Evolutionary conservation across 2,797 vertebrate genomes (phyloP).

Genomic region (Oryzias sinensis): DNA sequence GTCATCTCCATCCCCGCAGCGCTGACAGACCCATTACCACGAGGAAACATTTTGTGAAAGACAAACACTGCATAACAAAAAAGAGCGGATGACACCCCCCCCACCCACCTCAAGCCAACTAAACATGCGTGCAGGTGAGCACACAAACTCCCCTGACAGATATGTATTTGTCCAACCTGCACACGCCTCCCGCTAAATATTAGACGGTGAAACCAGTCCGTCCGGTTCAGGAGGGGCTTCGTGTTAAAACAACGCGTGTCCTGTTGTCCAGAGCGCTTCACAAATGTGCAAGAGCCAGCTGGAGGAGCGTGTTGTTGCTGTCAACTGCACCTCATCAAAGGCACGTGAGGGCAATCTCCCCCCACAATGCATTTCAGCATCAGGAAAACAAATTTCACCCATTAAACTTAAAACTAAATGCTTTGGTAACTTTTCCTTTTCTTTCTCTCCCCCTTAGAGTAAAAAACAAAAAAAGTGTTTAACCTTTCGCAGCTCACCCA

Average conservation of each 20-base stretch:
- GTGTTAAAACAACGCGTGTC: slow-evolving; percentile 13
- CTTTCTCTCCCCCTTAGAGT: too few relatives aligned
- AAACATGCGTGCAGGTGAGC: slow-evolving; percentile 62
- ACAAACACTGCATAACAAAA: slow-evolving; percentile 57
- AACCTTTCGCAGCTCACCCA: slow-evolving; percentile 44
- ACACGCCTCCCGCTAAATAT: slow-evolving; percentile 36
- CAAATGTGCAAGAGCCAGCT: slow-evolving; percentile 36
- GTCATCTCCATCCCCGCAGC: slow-evolving; percentile 42
- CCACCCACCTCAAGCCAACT: too few relatives aligned
- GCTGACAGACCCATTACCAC: too few relatives aligned
- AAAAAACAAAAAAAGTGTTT: slow-evolving; percentile 48
- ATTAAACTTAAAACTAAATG: too few relatives aligned
- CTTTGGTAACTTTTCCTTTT: too few relatives aligned
- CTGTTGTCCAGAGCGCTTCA: slow-evolving; percentile 17
- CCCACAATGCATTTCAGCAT: slow-evolving; percentile 39
- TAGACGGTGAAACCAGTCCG: slow-evolving; percentile 52
- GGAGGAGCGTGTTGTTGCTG: slow-evolving; percentile 40
- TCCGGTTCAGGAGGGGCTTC: slow-evolving; percentile 50
- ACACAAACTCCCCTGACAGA: slow-evolving; percentile 47
- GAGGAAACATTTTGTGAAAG: slow-evolving; percentile 42
- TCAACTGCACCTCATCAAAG: slow-evolving; percentile 37
- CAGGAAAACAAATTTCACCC: background rate
- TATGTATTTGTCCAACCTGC: slow-evolving; percentile 45
- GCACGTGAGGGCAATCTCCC: slow-evolving; percentile 44
- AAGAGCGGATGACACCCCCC: slow-evolving; percentile 32